These are phyloP conservation scores for Desoria tigrina DNA, from an alignment of 2,888 invertebrate species.

Conservation along the genomic window DNA sequence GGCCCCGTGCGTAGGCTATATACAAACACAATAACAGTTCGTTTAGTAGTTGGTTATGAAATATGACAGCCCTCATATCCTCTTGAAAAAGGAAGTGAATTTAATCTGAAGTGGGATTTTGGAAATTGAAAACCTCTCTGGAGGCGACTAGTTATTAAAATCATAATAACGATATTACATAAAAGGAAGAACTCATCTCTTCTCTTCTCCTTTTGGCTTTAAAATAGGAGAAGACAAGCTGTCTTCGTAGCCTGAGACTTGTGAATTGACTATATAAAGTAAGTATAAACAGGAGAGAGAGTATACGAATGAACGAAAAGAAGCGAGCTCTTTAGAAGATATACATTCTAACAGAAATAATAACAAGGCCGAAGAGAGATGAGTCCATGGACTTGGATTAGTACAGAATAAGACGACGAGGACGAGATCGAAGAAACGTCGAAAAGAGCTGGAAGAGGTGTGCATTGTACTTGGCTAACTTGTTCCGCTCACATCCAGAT, in stretches of 20 bases:
- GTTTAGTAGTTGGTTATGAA: no score
- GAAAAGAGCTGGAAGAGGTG: neutral
- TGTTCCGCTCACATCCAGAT: neutral
- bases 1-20: no score
- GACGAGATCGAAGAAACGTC: no score
- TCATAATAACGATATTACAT: constrained; percentile 39
- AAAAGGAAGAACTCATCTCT: constrained; percentile 32
- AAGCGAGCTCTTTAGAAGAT: no score
- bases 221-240: constrained; percentile 10
- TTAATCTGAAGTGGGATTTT: constrained; percentile 17
- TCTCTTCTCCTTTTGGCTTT: constrained; percentile 10
- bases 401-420: neutral
- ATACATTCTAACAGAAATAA: no score
- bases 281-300: neutral
- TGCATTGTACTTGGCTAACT: constrained; percentile 1
- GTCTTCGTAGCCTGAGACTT: constrained; percentile 2
- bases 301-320: neutral
- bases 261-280: neutral
- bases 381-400: neutral
- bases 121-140: constrained; percentile 42
- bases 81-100: constrained; percentile 15
- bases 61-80: no score
- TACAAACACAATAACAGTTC: no score
- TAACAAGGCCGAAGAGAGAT: neutral
- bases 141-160: constrained; percentile 41